A percentile compares a stretch with the other conserved stretches of the same genome.
Evolutionary conservation across 2,113 vertebrate species (phyloP).

Genomic region (Amphilophus citrinellus): DNA sequence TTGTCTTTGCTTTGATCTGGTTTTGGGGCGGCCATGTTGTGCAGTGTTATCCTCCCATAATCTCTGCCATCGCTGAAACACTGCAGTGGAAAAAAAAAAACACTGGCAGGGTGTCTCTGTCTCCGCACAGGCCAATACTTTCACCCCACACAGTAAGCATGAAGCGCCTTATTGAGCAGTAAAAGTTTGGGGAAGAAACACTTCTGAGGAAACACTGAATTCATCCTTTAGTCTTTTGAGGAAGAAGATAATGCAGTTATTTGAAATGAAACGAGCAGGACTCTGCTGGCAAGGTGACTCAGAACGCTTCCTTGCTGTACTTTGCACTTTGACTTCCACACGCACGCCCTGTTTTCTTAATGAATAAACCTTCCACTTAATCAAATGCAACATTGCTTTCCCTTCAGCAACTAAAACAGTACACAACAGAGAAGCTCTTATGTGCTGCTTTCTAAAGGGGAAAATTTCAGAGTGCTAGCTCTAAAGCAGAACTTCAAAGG

Average conservation of each 20-base stretch:
- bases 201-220: conserved; percentile 11
- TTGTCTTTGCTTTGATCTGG: conserved; percentile 81
- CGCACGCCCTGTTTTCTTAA: conserved; percentile 45
- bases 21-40: conserved; percentile 76
- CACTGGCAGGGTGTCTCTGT: conserved; percentile 48
- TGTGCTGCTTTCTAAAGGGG: conserved; percentile 42
- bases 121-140: conserved; percentile 32
- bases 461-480: conserved; percentile 30
- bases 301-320: conserved; percentile 20
- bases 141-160: conserved; percentile 26
- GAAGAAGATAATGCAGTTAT: conserved; percentile 22
- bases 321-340: conserved; percentile 25
- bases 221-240: background rate
- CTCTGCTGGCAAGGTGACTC: conserved; percentile 34
- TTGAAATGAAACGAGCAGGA: conserved; percentile 32
- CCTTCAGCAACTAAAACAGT: conserved; percentile 54
- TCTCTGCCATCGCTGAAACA: conserved; percentile 71
- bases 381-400: conserved; percentile 65
- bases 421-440: conserved; percentile 31
- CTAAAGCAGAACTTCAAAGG: conserved; percentile 72
- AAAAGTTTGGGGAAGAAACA: conserved; percentile 16
- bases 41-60: conserved; percentile 75
- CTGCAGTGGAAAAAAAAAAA: conserved; percentile 58
- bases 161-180: conserved; percentile 44
- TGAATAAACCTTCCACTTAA: conserved; percentile 47